Evolutionary conservation across 2,888 invertebrate species (phyloP).

Genomic region (Parnassius smintheus): DNA sequence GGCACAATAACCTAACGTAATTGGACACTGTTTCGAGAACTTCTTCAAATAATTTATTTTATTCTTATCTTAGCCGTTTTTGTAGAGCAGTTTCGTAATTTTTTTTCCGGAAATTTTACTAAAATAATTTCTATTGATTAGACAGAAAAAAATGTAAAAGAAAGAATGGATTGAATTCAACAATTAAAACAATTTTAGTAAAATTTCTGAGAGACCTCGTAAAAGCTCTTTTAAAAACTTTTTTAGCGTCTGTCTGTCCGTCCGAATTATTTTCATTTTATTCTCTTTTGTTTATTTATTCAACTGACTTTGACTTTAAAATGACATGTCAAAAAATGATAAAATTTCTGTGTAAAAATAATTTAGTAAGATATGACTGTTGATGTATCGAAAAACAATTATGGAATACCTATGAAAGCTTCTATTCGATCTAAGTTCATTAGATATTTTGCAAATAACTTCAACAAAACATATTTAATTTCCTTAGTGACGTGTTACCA

Average conservation of each 20-base stretch:
- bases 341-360: constrained; percentile 67
- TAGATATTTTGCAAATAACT: not conserved
- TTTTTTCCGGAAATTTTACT: constrained; percentile 17
- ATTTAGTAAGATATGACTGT: constrained; percentile 66
- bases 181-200: constrained; percentile 21
- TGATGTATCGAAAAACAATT: constrained; percentile 49
- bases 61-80: constrained; percentile 1
- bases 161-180: not conserved
- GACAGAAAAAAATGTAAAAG: constrained; percentile 7
- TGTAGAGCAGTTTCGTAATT: not conserved
- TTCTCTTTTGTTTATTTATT: constrained; percentile 31
- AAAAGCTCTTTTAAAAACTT: constrained; percentile 25
- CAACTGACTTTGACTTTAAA: constrained; percentile 50
- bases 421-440: constrained; percentile 31
- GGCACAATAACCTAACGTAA: constrained; percentile 74
- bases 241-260: constrained; percentile 72
- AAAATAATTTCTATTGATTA: not conserved
- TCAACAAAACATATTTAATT: not conserved
- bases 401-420: constrained; percentile 56
- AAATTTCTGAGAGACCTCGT: constrained; percentile 26
- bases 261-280: constrained; percentile 56
- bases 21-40: constrained; percentile 27
- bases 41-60: constrained; percentile 26
- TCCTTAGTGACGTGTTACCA: not conserved
- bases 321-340: constrained; percentile 60